These are phyloP conservation scores for Heptranchias perlo DNA, from an alignment of 2,113 vertebrate species.

Conservation along the genomic window DNA sequence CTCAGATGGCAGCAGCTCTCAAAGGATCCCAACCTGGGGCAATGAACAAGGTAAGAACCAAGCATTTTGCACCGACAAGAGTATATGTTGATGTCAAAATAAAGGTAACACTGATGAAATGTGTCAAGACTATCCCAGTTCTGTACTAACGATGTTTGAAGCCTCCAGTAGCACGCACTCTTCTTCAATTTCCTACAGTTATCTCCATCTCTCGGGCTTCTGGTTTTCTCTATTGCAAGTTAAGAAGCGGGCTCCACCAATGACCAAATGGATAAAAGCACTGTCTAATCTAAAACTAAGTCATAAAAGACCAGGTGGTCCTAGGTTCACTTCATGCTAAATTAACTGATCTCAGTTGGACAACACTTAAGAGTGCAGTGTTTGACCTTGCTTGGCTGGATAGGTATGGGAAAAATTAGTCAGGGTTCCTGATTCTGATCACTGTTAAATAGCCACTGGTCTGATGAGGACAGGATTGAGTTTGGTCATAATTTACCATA, in stretches of 20 bases:
- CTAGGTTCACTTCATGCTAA: background rate
- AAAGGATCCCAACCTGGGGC: slow-evolving; percentile 79
- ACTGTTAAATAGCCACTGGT: background rate
- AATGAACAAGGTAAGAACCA: slow-evolving; percentile 69
- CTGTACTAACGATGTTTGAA: background rate
- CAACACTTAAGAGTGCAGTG: background rate
- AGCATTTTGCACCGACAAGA: background rate
- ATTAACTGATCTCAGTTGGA: background rate
- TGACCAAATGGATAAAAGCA: background rate
- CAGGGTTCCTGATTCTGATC: background rate
- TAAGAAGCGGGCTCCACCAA: background rate
- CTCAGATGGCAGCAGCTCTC: slow-evolving; percentile 68
- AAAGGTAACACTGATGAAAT: background rate
- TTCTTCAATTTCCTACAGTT: background rate
- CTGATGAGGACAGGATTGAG: background rate
- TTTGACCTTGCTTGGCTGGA: background rate
- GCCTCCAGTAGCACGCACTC: background rate
- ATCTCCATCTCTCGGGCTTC: background rate
- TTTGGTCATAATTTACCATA: background rate
- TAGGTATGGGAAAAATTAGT: background rate
- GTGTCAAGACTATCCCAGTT: background rate
- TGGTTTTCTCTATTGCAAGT: background rate
- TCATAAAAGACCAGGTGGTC: background rate
- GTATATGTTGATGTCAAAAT: background rate
- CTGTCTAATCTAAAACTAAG: background rate